Base-by-base conservation (phyloP, 1,140 invertebrate species). In the Solen grandis region DNA sequence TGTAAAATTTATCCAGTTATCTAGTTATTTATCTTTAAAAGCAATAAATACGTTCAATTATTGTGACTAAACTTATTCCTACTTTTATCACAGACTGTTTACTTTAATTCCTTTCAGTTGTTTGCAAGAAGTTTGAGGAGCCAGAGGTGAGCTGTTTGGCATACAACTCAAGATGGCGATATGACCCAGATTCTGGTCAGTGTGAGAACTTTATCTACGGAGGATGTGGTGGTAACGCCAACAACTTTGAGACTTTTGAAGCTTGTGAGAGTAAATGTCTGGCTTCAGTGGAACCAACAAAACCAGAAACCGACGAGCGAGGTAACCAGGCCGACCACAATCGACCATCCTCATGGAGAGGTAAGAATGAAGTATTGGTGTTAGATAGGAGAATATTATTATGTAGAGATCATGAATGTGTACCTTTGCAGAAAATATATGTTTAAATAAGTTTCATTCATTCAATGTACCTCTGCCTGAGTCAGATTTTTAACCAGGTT, bases 121-220 rank as follows among this genome's bases (percentile, higher is more conserved):
- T 80, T 38, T 80, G 77, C 63, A 55, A 73, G 29, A 50, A 52
- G 41, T 70, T 70, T 55, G 69, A 72, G 29, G 68, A 80, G 27
- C 68, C 68, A 5, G 68, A 63, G 60, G 55, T 80, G 13, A n/a
- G 29, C 35, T 80, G 77, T 41, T 25, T 65, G 19, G 77, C 77
- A 22, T 35, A 70, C 31, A 76, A 93, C 63, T 86, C 83, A 46
- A 86, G 93, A 2, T 94, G 91, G 88, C 91, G 89, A 83, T 94
- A 92, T 89, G 91, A 94, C 77, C 63, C 86, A 1, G 84, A 84
- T 25, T 85, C 86, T 25, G 83, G 84, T 22, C 50, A 84, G 60
- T 94, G 94, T 83, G 89, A 94, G 84, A 86, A 91, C 70, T 94
- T 94, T 85, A 88, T 92, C 57, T 94, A 93, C 85, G 93, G 94